Evolutionary conservation across 2,113 vertebrate genomes (phyloP).

Genomic region (Synchiropus splendidus): DNA sequence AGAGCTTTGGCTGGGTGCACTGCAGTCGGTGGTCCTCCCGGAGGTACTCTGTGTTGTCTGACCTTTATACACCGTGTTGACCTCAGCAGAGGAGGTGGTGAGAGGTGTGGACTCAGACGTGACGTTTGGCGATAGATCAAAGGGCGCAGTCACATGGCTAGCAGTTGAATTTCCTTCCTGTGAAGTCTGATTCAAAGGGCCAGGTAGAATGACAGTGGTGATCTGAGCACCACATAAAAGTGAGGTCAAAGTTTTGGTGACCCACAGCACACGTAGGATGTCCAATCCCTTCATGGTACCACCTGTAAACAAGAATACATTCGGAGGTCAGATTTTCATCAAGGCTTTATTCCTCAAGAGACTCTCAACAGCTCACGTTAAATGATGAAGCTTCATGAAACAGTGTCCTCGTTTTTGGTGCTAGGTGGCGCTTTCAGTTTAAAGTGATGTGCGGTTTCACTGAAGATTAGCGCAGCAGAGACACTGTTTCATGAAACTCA

Average conservation of each 20-base stretch:
- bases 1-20: fast-evolving
- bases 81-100: fast-evolving
- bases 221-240: background rate
- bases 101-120: fast-evolving
- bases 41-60: no score
- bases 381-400: no score
- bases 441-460: no score
- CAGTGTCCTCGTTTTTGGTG: no score
- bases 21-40: background rate
- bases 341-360: no score
- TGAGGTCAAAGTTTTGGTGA: conserved; percentile 5
- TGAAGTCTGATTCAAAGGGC: background rate
- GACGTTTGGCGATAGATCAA: no score
- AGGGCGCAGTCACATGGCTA: background rate
- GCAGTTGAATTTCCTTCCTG: background rate
- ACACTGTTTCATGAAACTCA: no score
- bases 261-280: conserved; percentile 9
- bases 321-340: background rate
- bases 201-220: background rate
- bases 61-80: background rate
- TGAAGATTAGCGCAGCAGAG: no score
- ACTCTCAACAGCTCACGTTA: no score
- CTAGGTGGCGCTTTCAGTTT: no score
- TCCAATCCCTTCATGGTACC: conserved; percentile 24
- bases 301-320: background rate